These are phyloP conservation scores for Eupithecia subumbrata DNA, from an alignment of 2,888 invertebrate genomes.

Conservation along the genomic window DNA sequence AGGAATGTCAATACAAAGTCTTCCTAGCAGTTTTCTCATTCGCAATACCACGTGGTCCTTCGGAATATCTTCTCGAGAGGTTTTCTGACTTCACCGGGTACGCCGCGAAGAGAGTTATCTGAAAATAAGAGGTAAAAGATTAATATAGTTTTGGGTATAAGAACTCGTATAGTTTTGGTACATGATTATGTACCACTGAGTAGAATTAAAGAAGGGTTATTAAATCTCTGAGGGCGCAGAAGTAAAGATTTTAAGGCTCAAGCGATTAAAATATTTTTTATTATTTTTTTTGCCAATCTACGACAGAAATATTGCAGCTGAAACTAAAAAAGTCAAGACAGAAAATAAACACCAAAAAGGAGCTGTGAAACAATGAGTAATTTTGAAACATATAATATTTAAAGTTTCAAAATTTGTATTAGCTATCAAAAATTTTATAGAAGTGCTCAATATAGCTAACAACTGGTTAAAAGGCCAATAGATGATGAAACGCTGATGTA, in stretches of 20 bases:
- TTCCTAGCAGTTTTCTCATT: constrained; percentile 58
- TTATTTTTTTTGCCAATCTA: background rate
- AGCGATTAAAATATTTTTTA: background rate
- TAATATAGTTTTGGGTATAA: background rate
- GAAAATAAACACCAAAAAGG: background rate
- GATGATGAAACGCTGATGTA: background rate
- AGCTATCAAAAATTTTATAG: background rate
- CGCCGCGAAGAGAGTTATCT: constrained; percentile 81
- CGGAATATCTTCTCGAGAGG: constrained; percentile 68
- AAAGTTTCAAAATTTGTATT: background rate
- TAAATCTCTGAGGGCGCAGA: background rate
- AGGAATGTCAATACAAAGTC: constrained; percentile 38
- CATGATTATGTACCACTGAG: background rate
- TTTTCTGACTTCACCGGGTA: constrained; percentile 77
- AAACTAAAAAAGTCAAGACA: background rate
- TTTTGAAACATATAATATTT: too few species aligned
- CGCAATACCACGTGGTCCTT: constrained; percentile 81
- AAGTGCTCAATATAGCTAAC: too few species aligned
- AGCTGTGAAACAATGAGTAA: background rate
- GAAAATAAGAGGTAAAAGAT: constrained; percentile 50
- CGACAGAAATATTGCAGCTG: background rate
- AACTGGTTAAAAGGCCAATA: background rate
- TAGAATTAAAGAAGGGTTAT: background rate
- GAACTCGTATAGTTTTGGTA: background rate
- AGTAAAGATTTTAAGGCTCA: background rate